Evolutionary conservation across 2,888 invertebrate genomes (phyloP).

Genomic region (Phalera bucephala): DNA sequence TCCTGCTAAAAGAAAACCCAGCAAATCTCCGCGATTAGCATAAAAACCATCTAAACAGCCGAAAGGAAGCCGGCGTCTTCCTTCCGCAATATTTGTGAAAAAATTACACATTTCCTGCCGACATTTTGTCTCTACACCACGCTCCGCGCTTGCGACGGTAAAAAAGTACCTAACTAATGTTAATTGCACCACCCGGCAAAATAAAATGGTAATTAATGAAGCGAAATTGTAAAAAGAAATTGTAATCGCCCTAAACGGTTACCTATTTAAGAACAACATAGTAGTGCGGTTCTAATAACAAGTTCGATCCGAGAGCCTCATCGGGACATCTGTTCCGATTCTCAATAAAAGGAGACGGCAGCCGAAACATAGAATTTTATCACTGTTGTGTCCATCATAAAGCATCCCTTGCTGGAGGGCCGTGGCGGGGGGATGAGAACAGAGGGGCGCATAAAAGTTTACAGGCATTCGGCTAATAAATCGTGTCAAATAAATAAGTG

Average conservation of each 20-base stretch:
- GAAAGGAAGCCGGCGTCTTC: slow-evolving; percentile 72
- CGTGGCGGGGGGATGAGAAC: slow-evolving; percentile 43
- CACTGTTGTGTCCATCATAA: slow-evolving; percentile 75
- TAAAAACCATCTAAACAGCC: slow-evolving; percentile 80
- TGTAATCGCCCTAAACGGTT: slow-evolving; percentile 45
- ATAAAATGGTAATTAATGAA: slow-evolving; percentile 72
- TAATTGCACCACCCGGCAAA: slow-evolving; percentile 66
- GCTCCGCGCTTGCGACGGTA: slow-evolving; percentile 49
- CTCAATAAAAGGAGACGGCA: slow-evolving; percentile 67
- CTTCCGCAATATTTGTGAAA: slow-evolving; percentile 81
- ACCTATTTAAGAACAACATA: slow-evolving; percentile 37
- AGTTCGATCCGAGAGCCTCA: slow-evolving; percentile 38
- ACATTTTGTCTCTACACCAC: slow-evolving; percentile 66
- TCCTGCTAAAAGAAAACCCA: slow-evolving; percentile 71
- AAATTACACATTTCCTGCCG: slow-evolving; percentile 77
- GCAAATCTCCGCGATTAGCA: slow-evolving; percentile 78
- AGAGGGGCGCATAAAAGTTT: slow-evolving; percentile 77
- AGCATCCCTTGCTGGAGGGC: slow-evolving; percentile 55
- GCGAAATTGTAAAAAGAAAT: slow-evolving; percentile 59
- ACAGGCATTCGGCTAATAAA: slow-evolving; percentile 82
- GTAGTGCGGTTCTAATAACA: slow-evolving; percentile 25
- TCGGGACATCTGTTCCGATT: slow-evolving; percentile 66
- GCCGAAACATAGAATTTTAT: slow-evolving; percentile 75
- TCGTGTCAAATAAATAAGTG: slow-evolving; percentile 83
- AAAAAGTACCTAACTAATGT: slow-evolving; percentile 69